These are phyloP conservation scores for Nasonia vitripennis DNA, from an alignment of 1,140 invertebrate species.

Conservation along the genomic window DNA sequence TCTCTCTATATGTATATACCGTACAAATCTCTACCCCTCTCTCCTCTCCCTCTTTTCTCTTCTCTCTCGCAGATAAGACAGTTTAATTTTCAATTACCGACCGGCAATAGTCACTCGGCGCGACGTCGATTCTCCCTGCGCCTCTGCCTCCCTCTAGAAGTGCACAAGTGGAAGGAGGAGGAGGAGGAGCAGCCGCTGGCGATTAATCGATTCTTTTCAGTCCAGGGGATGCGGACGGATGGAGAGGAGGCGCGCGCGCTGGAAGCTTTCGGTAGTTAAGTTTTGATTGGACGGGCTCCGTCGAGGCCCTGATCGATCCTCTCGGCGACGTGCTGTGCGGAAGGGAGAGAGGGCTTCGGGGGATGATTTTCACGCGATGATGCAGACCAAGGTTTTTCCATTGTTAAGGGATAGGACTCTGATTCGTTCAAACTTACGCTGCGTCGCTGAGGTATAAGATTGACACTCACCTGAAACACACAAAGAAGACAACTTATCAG, in stretches of 20 bases:
- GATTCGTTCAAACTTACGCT: not conserved
- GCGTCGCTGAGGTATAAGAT: not conserved
- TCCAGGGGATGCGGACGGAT: not conserved
- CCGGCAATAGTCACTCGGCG: constrained; percentile 45
- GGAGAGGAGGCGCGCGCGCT: not conserved
- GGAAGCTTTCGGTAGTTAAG: constrained; percentile 19
- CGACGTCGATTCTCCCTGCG: not conserved
- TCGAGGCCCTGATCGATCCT: constrained; percentile 1
- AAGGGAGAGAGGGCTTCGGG: not conserved
- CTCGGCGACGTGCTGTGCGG: not conserved
- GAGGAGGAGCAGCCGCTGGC: not conserved
- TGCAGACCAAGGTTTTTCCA: not conserved
- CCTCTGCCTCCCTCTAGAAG: not conserved
- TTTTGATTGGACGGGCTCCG: constrained; percentile 25
- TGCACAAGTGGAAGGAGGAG: not conserved
- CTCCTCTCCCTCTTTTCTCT: not conserved
- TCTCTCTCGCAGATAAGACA: constrained; percentile 66
- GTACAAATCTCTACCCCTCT: no score
- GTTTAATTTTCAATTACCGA: constrained; percentile 72
- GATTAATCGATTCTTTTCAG: constrained; percentile 39
- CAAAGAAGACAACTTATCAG: not conserved
- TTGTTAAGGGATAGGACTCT: not conserved
- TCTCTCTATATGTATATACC: no score
- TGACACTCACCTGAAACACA: not conserved
- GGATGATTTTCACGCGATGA: not conserved